Percentiles rank a stretch among this genome's conserved stretches.
phyloP scores from a whole-genome alignment of 35 echinoderm and acorn worm genomes.

The Stichopus chloronotus region DNA sequence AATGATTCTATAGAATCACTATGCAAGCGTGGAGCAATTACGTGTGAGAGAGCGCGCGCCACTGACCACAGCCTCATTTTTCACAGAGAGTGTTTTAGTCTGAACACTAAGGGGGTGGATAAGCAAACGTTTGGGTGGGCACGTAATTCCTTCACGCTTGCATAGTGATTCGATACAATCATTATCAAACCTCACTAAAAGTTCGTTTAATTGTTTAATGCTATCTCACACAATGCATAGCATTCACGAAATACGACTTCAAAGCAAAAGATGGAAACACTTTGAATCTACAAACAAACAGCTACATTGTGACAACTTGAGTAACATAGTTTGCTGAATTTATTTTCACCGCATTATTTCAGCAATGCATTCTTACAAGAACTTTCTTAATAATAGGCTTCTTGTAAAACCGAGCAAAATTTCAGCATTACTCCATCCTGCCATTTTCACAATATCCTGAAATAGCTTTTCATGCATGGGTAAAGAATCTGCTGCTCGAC shows the following conservation, averaged over 20 bases:
- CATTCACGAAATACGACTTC: background rate
- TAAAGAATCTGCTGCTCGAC: background rate
- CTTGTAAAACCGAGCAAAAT: background rate
- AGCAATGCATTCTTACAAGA: background rate
- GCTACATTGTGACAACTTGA: background rate
- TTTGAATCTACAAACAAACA: conserved; percentile 11
- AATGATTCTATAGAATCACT: too few species aligned
- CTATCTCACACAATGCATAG: background rate
- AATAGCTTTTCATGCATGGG: background rate
- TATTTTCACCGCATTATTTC: background rate
- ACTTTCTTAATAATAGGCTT: background rate
- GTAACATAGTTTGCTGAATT: conserved; percentile 4
- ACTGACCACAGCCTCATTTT: too few species aligned
- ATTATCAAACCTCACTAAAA: too few species aligned
- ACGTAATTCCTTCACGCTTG: too few species aligned
- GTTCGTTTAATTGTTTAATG: too few species aligned
- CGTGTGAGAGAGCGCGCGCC: too few species aligned
- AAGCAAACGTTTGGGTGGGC: too few species aligned
- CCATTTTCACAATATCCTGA: background rate
- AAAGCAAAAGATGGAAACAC: background rate
- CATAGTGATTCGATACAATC: too few species aligned
- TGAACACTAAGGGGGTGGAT: too few species aligned
- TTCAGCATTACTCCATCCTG: background rate
- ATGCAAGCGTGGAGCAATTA: too few species aligned
- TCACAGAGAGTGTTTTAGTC: too few species aligned